A percentile compares a stretch with the other conserved stretches of the same genome.
These are phyloP conservation scores for Megaceryle alcyon DNA, from an alignment of 2,797 vertebrate genomes.

Conservation along the genomic window DNA sequence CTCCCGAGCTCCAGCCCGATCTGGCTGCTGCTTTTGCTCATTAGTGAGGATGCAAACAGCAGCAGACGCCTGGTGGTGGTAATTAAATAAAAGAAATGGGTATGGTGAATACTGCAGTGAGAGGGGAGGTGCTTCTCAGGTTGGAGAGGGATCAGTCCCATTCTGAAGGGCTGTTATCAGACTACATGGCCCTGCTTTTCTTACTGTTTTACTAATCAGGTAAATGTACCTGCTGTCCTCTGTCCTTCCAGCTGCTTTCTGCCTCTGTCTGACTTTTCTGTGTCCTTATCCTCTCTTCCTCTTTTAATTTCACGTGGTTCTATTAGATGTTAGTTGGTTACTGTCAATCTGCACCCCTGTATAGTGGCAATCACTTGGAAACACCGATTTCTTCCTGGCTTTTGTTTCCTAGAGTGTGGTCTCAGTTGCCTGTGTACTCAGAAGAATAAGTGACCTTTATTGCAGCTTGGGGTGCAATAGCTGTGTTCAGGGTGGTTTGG, in stretches of 20 bases:
- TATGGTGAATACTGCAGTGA: neutral
- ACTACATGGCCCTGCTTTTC: neutral
- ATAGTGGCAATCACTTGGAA: neutral
- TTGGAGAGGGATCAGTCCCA: neutral
- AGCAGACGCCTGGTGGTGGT: constrained; percentile 49
- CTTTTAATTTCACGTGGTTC: neutral
- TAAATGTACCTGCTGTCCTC: neutral
- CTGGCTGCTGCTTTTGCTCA: constrained; percentile 5
- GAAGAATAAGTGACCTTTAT: neutral
- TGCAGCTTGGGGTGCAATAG: neutral
- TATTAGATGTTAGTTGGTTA: neutral
- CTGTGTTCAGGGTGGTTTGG: neutral
- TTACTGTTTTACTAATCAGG: neutral
- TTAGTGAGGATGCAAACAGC: neutral
- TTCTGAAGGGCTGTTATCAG: neutral
- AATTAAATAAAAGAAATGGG: constrained; percentile 31
- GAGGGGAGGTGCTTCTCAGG: constrained; percentile 4
- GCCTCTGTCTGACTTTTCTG: neutral
- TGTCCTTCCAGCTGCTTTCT: neutral
- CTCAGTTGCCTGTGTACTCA: neutral
- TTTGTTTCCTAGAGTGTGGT: neutral
- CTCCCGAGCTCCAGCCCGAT: neutral
- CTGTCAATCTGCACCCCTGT: neutral
- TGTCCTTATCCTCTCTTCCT: neutral
- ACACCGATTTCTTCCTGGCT: neutral